These are phyloP conservation scores for Bombus difficillimus DNA, from an alignment of 1,140 invertebrate genomes.

Conservation along the genomic window DNA sequence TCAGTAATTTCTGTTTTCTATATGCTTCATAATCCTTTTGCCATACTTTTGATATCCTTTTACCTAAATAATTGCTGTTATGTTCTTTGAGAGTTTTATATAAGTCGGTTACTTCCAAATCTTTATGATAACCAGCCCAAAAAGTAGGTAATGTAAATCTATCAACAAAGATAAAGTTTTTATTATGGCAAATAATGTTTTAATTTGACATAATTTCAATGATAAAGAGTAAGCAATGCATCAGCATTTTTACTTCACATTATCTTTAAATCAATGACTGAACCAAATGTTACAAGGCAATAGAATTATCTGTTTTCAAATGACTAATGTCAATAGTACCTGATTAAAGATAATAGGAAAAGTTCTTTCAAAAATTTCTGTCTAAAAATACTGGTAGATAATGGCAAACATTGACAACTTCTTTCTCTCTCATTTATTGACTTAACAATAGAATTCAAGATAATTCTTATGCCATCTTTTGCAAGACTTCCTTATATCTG, in stretches of 20 bases:
- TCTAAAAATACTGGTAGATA: slow-evolving; percentile 7
- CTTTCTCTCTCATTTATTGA: background rate
- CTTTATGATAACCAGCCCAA: slow-evolving; percentile 86
- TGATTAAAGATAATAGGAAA: slow-evolving; percentile 14
- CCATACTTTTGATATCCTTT: slow-evolving; percentile 78
- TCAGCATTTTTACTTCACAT: background rate
- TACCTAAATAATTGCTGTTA: slow-evolving; percentile 80
- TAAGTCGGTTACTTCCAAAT: slow-evolving; percentile 88
- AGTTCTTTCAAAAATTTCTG: background rate
- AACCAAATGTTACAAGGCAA: background rate
- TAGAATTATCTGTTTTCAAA: slow-evolving; percentile 3
- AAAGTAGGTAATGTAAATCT: slow-evolving; percentile 87
- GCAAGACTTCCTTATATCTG: slow-evolving; percentile 2
- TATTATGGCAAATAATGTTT: background rate
- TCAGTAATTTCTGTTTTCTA: slow-evolving; percentile 49
- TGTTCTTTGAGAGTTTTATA: slow-evolving; percentile 86
- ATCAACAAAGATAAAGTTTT: slow-evolving; percentile 65
- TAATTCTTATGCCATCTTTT: background rate
- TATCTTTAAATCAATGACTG: slow-evolving; percentile 26
- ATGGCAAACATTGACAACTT: background rate
- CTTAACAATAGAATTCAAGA: slow-evolving; percentile 1
- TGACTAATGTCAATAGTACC: slow-evolving; percentile 16
- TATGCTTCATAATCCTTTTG: slow-evolving; percentile 71
- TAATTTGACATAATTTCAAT: background rate
- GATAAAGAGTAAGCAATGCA: background rate